A percentile compares a stretch with the other conserved stretches of the same genome.
These are phyloP conservation scores for Ochropleura plecta DNA, from an alignment of 2,888 invertebrate genomes.

Conservation along the genomic window DNA sequence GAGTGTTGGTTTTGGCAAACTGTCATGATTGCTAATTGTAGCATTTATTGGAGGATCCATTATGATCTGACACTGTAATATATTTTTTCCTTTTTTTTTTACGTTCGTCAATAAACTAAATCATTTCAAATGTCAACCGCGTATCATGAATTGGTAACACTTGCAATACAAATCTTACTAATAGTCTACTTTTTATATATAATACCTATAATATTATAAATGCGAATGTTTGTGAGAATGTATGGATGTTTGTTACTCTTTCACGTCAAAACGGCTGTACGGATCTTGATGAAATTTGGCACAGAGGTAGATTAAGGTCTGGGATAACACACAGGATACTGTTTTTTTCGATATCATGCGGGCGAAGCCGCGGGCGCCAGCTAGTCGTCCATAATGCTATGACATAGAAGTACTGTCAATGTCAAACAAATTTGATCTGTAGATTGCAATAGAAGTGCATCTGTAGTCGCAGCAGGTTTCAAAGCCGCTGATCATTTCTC, in stretches of 20 bases:
- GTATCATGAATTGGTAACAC: background rate
- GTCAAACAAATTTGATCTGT: background rate
- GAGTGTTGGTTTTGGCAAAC: constrained; percentile 39
- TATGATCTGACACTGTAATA: constrained; percentile 9
- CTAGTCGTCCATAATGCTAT: background rate
- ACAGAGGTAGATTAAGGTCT: too few relatives aligned
- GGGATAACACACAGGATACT: too few relatives aligned
- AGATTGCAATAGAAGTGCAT: background rate
- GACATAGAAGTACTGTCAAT: background rate
- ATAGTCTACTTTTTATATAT: too few relatives aligned
- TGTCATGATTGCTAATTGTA: background rate
- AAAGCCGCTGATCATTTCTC: background rate
- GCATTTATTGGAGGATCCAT: constrained; percentile 24
- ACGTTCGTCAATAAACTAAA: background rate
- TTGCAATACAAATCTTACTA: background rate
- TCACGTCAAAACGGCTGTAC: too few relatives aligned
- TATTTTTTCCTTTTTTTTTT: background rate
- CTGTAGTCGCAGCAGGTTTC: background rate
- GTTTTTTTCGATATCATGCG: too few relatives aligned
- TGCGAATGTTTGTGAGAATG: too few relatives aligned
- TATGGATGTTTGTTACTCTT: too few relatives aligned
- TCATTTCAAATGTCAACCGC: background rate
- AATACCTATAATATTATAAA: too few relatives aligned
- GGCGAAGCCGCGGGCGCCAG: too few relatives aligned
- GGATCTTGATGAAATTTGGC: too few relatives aligned